Conservation (phyloP, 2,888 invertebrate genomes). For the Epirrhoe tristata region DNA sequence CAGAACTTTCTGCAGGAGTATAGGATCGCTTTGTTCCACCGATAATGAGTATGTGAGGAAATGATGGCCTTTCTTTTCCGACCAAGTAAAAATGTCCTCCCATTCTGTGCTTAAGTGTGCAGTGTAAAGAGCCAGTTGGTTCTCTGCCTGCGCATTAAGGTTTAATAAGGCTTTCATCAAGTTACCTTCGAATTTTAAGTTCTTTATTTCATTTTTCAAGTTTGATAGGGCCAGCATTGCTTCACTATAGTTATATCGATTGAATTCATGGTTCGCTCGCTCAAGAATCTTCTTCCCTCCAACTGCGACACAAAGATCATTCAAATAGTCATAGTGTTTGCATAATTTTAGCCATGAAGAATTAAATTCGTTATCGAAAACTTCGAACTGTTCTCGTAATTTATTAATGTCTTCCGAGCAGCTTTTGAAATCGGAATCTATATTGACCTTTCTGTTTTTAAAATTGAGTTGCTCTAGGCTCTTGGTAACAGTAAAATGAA, state of each 20-base stretch:
- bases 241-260: slow-evolving; percentile 68
- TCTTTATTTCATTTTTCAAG: slow-evolving; percentile 57
- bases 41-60: slow-evolving; percentile 70
- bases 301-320: slow-evolving; percentile 62
- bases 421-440: slow-evolving; percentile 60
- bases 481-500: slow-evolving; percentile 69
- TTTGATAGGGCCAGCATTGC: slow-evolving; percentile 66
- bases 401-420: slow-evolving; percentile 54
- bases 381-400: slow-evolving; percentile 54
- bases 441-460: slow-evolving; percentile 67
- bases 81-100: slow-evolving; percentile 78
- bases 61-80: slow-evolving; percentile 67
- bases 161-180: slow-evolving; percentile 62
- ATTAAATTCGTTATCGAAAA: slow-evolving; percentile 64
- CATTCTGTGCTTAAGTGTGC: slow-evolving; percentile 77
- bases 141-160: slow-evolving; percentile 68
- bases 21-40: slow-evolving; percentile 74
- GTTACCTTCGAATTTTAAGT: slow-evolving; percentile 67
- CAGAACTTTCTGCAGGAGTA: slow-evolving; percentile 70
- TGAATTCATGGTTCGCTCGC: slow-evolving; percentile 71
- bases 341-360: slow-evolving; percentile 58
- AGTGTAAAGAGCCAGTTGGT: slow-evolving; percentile 69
- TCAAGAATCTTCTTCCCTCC: slow-evolving; percentile 69
- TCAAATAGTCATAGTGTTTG: slow-evolving; percentile 56
- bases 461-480: slow-evolving; percentile 77